Conservation (phyloP, 92 coral and sea anemone genomes). For the Metridium senile region DNA sequence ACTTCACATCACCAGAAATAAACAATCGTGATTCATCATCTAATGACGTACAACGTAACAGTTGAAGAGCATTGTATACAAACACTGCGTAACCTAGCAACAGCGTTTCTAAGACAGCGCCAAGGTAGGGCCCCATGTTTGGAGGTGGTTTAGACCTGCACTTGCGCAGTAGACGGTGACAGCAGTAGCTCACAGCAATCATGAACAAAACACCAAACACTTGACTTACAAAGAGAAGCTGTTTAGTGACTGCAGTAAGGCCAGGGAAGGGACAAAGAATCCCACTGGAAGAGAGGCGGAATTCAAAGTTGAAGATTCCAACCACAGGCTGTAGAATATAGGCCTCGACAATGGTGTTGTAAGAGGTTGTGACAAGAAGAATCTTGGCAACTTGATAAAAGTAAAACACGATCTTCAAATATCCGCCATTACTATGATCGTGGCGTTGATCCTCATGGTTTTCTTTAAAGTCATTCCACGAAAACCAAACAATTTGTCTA, state of each 20-base stretch:
- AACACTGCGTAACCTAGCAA: constrained; percentile 79
- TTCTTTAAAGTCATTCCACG: not conserved
- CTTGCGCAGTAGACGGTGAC: constrained; percentile 43
- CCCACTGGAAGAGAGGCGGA: constrained; percentile 25
- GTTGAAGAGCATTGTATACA: constrained; percentile 61
- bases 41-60: constrained; percentile 67
- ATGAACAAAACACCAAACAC: constrained; percentile 50
- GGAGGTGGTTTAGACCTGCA: constrained; percentile 46
- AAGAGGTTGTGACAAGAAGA: constrained; percentile 51
- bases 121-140: constrained; percentile 54
- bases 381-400: constrained; percentile 77
- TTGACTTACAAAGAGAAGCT: constrained; percentile 39
- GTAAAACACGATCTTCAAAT: constrained; percentile 72
- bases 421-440: constrained; percentile 24
- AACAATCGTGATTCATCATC: constrained; percentile 64
- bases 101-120: constrained; percentile 71
- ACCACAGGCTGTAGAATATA: constrained; percentile 39
- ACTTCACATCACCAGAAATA: constrained; percentile 54
- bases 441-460: not conserved
- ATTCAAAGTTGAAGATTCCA: constrained; percentile 73
- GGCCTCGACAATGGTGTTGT: constrained; percentile 16
- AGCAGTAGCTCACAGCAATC: constrained; percentile 32
- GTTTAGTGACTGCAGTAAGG: constrained; percentile 73
- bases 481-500: constrained; percentile 60
- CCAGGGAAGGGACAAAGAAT: constrained; percentile 80